A percentile compares a stretch with the other conserved stretches of the same genome.
Evolutionary conservation across 2,113 vertebrate genomes (phyloP).

Genomic region (Myxocyprinus asiaticus): DNA sequence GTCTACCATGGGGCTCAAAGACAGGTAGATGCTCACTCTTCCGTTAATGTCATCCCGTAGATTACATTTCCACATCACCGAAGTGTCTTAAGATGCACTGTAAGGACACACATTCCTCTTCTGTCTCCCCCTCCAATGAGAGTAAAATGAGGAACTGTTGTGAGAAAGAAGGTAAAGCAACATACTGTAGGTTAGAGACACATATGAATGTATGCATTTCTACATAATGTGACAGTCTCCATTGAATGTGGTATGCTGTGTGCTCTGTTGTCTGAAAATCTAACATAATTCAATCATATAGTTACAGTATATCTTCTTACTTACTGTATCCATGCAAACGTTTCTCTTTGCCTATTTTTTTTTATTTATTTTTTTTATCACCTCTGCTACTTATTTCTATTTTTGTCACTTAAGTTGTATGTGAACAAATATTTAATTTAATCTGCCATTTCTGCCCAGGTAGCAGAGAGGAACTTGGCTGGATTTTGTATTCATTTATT

Average conservation of each 20-base stretch:
- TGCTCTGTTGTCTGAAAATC: neutral
- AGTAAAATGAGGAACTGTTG: neutral
- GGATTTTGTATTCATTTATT: no score
- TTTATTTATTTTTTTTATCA: no score
- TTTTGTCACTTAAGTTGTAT: no score
- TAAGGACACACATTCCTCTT: slow-evolving; percentile 59
- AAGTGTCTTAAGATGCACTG: slow-evolving; percentile 75
- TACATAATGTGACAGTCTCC: neutral
- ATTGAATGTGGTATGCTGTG: neutral
- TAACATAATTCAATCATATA: neutral
- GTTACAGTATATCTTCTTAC: neutral
- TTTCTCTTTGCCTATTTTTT: no score
- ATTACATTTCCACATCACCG: slow-evolving; percentile 87
- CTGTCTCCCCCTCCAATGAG: slow-evolving; percentile 18
- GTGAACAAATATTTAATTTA: no score
- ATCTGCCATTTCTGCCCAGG: no score
- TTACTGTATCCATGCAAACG: neutral
- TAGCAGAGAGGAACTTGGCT: no score
- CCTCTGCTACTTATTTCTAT: no score
- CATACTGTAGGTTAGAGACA: no score
- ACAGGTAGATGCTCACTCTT: slow-evolving; percentile 77
- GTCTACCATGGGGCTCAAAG: slow-evolving; percentile 79
- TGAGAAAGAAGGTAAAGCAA: slow-evolving; percentile 15
- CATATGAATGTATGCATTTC: neutral
- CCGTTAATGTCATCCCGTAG: slow-evolving; percentile 87